A percentile compares a stretch with the other conserved stretches of the same genome.
Evolutionary conservation across 2,888 invertebrate genomes (phyloP).

Genomic region (Drosophila kuntzei): DNA sequence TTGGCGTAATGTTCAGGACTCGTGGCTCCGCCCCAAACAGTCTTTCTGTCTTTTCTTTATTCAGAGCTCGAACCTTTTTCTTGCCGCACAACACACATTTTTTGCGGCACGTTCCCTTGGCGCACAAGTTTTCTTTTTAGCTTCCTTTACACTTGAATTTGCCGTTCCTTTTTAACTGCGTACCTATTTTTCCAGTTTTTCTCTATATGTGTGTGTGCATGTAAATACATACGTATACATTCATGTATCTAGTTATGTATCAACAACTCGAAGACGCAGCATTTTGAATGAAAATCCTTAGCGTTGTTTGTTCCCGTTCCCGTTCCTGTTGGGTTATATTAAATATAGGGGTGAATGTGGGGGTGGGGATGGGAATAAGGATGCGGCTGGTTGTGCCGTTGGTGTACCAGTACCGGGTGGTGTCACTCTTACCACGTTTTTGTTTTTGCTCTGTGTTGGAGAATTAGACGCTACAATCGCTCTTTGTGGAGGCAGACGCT

Average conservation of each 20-base stretch:
- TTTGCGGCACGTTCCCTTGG: conserved; percentile 47
- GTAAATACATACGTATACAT: conserved; percentile 1
- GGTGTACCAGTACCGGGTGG: neutral
- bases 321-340: neutral
- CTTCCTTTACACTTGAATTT: conserved; percentile 49
- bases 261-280: conserved; percentile 33
- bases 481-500: neutral
- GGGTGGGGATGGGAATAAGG: neutral
- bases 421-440: neutral
- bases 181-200: conserved; percentile 59
- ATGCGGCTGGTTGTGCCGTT: neutral
- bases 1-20: conserved; percentile 40
- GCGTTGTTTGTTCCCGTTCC: conserved; percentile 4
- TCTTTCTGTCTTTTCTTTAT: conserved; percentile 53
- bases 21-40: conserved; percentile 66
- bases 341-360: neutral
- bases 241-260: conserved; percentile 16
- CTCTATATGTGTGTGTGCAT: conserved; percentile 10
- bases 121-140: conserved; percentile 40
- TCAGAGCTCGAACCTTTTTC: conserved; percentile 55
- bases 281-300: conserved; percentile 37
- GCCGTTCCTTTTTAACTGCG: conserved; percentile 44
- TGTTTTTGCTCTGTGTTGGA: conserved; percentile 2
- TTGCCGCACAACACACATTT: conserved; percentile 48
- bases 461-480: conserved; percentile 6